Conservation (phyloP, 2,797 vertebrate genomes). For the Sebastes dallii region DNA sequence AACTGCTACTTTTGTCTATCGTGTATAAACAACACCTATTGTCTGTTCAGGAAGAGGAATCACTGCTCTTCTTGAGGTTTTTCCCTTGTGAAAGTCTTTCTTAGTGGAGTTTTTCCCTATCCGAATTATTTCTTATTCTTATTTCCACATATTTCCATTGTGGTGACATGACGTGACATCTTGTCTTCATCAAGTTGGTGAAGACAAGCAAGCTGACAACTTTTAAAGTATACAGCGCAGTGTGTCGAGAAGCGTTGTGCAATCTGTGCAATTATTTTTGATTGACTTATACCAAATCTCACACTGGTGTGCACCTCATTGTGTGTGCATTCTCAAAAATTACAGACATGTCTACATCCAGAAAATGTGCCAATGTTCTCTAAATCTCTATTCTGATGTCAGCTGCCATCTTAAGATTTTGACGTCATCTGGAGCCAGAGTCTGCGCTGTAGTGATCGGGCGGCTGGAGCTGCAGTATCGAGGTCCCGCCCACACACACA, state of each 20-base stretch:
- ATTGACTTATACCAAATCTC: neutral
- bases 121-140: neutral
- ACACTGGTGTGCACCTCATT: neutral
- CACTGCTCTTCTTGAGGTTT: neutral
- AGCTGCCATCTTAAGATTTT: too few species aligned
- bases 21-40: neutral
- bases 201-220: neutral
- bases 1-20: neutral
- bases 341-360: neutral
- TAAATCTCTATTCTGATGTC: neutral
- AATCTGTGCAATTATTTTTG: neutral
- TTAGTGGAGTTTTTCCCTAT: too few species aligned
- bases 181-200: neutral
- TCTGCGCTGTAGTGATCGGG: rapidly evolving
- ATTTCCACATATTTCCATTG: neutral
- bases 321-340: neutral
- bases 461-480: too few species aligned
- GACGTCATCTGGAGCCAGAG: too few species aligned
- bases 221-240: neutral
- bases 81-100: neutral
- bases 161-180: neutral
- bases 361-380: neutral
- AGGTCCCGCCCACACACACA: too few species aligned
- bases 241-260: neutral
- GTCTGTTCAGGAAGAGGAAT: neutral